These are phyloP conservation scores for Pogonomyrmex barbatus DNA, from an alignment of 1,140 invertebrate genomes.

Conservation along the genomic window DNA sequence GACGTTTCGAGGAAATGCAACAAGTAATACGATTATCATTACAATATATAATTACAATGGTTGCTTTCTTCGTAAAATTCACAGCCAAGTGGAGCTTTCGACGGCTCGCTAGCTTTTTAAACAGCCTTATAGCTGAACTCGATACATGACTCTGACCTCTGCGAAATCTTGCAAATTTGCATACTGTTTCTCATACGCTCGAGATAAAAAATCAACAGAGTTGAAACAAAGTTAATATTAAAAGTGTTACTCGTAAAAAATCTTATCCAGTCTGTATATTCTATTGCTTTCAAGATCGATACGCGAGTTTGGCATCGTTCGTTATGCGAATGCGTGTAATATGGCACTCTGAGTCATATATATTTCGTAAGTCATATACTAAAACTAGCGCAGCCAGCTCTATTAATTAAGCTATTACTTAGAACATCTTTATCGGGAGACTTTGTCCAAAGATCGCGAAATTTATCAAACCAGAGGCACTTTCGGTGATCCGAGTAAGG, in stretches of 20 bases:
- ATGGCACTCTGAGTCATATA: conserved; percentile 14
- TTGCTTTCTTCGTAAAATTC: conserved; percentile 81
- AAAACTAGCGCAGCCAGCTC: conserved; percentile 40
- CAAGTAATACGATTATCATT: conserved; percentile 62
- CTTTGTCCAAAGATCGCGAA: conserved; percentile 75
- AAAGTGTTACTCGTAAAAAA: background rate
- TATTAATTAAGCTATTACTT: conserved; percentile 63
- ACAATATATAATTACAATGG: conserved; percentile 81
- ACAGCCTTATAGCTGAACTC: conserved; percentile 57
- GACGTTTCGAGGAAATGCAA: conserved; percentile 61
- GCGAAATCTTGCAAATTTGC: background rate
- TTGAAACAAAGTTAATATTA: conserved; percentile 4
- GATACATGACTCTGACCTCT: conserved; percentile 43
- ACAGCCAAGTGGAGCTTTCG: conserved; percentile 84
- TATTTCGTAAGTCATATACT: conserved; percentile 34
- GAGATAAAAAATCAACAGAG: background rate
- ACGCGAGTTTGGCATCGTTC: background rate
- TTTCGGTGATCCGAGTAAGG: conserved; percentile 81
- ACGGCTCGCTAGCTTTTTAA: conserved; percentile 78
- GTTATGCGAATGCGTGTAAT: background rate
- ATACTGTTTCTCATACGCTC: background rate
- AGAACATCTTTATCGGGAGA: conserved; percentile 64
- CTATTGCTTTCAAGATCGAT: too few species aligned
- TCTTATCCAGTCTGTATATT: background rate
- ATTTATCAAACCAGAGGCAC: conserved; percentile 83